Conservation (phyloP, 2,113 vertebrate genomes). For the Megalops atlanticus region DNA sequence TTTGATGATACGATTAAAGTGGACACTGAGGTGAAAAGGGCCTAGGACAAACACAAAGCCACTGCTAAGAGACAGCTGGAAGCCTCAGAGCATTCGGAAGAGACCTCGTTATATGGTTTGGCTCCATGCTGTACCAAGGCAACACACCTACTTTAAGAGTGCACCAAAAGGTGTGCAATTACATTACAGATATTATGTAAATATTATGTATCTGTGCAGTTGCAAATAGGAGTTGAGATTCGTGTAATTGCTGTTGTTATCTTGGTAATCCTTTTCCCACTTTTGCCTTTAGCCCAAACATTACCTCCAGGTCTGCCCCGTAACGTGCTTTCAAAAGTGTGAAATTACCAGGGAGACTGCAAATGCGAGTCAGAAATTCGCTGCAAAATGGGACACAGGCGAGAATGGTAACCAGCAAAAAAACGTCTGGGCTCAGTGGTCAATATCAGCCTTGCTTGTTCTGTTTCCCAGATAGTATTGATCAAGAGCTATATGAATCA, state of each 20-base stretch:
- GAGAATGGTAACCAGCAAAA: background rate
- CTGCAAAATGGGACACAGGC: background rate
- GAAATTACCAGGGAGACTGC: background rate
- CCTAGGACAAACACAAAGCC: no score
- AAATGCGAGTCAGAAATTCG: background rate
- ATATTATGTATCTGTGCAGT: background rate
- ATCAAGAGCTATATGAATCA: background rate
- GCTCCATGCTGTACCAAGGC: no score
- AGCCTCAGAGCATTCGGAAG: no score
- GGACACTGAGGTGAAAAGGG: no score
- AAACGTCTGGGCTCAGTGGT: background rate
- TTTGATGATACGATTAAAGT: no score
- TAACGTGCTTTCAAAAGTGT: background rate
- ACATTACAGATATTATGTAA: no score
- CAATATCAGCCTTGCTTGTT: background rate
- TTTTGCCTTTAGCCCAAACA: background rate
- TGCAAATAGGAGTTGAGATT: background rate
- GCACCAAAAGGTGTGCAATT: no score
- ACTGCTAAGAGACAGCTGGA: no score
- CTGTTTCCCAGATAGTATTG: background rate
- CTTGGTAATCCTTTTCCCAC: background rate
- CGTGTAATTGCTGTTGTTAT: background rate
- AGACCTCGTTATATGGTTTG: no score
- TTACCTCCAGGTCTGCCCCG: background rate
- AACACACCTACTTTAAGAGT: no score